Base-by-base conservation (phyloP, 2,797 vertebrate genomes). In the Myiotriccus ornatus region DNA sequence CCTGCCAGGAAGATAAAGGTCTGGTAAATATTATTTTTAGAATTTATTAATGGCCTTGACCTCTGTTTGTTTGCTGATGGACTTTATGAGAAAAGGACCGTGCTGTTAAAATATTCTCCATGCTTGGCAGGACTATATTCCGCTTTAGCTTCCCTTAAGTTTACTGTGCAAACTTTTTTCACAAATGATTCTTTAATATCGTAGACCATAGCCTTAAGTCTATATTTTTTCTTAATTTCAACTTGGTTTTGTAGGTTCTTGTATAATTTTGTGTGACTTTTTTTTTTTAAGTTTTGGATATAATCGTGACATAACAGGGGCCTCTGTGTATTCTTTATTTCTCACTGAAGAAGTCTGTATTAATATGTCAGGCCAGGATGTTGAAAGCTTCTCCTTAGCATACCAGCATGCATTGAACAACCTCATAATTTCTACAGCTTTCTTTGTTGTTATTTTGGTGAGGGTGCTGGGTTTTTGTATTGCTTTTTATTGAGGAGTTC, bases 11-110 rank as follows among this genome's bases (percentile, higher is more conserved):
- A 91, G 94, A 77, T 92, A 96, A 94, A 92, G 85, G 76, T 86
- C 91, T 94, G 87, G 94, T 96, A 96, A 96, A 97, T 93, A 97
- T 91, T 95, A 95, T 91, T 96, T 95, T 93, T 96, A 89, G 85
- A 96, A 94, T 94, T 95, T 95, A 84, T 96, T 79, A 94, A 96
- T 95, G 50, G 80, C 94, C 94, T 95, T 91, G 89, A 96, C 94
- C 92, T 92, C 73, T 91, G 82, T 87, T 89, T 89, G 27, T 84
- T 95, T 95, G 87, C 73, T 94, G 94, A 77, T 0, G 46, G 89
- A 82, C 93, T 91, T 94, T 16, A 79, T 63, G 70, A 83, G 87
- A 88, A 89, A 64, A 69, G 69, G 64, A 73, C 73, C 7, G 1
- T n/a, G 50, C 65, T 90, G 84, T 91, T 94, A 93, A 88, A 95